A percentile compares a stretch with the other conserved stretches of the same genome.
These are phyloP conservation scores for Agelastica alni DNA, from an alignment of 2,888 invertebrate species.

Conservation along the genomic window DNA sequence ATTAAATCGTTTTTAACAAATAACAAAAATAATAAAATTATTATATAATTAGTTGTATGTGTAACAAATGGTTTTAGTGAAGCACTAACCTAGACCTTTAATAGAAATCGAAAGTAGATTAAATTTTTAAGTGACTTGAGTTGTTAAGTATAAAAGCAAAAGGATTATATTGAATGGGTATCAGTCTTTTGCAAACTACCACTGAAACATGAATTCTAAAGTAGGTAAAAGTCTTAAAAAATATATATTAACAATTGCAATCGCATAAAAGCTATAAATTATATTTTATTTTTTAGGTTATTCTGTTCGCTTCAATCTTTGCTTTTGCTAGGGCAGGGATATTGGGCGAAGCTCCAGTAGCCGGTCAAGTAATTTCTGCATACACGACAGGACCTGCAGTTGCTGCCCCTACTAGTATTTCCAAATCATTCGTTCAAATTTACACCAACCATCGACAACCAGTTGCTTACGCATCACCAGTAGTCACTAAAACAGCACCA, in stretches of 20 bases:
- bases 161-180: background rate
- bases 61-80: constrained; percentile 7
- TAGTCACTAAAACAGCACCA: constrained; percentile 44
- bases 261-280: constrained; percentile 1
- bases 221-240: constrained; percentile 16
- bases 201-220: constrained; percentile 14
- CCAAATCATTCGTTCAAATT: constrained; percentile 58
- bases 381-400: constrained; percentile 43
- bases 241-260: background rate
- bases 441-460: constrained; percentile 63
- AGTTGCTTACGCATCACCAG: constrained; percentile 57
- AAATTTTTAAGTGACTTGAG: too few species aligned
- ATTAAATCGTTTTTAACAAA: too few species aligned
- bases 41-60: background rate
- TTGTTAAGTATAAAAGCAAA: background rate
- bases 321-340: constrained; percentile 65
- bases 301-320: constrained; percentile 63
- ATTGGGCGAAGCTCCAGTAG: constrained; percentile 43
- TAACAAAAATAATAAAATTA: background rate
- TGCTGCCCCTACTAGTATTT: constrained; percentile 50
- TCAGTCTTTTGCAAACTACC: constrained; percentile 1
- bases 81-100: constrained; percentile 54
- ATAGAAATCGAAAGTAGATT: constrained; percentile 29
- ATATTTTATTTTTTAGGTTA: constrained; percentile 52
- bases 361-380: constrained; percentile 45